Evolutionary conservation across 23 tunicate species (phyloP).

Genomic region (Ascidia mentula): DNA sequence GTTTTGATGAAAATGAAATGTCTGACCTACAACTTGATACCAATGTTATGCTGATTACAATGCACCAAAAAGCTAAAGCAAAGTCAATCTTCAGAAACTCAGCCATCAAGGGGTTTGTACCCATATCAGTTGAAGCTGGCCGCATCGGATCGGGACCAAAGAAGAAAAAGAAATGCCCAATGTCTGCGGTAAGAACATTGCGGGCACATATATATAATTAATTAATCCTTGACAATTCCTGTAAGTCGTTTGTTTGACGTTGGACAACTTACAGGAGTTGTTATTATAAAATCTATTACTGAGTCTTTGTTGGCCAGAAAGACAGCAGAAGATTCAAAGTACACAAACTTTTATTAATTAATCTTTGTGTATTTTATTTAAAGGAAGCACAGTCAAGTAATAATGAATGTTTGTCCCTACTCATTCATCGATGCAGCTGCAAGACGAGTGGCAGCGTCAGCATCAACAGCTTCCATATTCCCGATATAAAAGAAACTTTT

Average conservation of each 20-base stretch:
- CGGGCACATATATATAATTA: too few species aligned
- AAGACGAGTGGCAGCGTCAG: constrained; percentile 67
- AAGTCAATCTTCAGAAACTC: neutral
- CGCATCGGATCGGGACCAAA: constrained; percentile 67
- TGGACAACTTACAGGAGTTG: neutral
- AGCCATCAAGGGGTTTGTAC: constrained; percentile 45
- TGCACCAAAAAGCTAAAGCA: constrained; percentile 43
- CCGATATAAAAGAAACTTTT: constrained; percentile 51
- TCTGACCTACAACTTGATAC: neutral
- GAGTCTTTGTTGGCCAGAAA: too few species aligned
- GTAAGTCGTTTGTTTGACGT: neutral
- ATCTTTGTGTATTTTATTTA: neutral
- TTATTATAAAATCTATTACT: too few species aligned
- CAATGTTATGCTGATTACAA: constrained; percentile 47
- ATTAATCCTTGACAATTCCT: neutral
- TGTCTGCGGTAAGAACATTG: constrained; percentile 46
- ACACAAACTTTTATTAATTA: neutral
- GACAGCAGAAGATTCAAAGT: too few species aligned
- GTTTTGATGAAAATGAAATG: constrained; percentile 31
- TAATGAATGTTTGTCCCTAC: constrained; percentile 70
- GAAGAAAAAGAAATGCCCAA: constrained; percentile 60
- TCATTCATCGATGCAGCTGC: constrained; percentile 79
- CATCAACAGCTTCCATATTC: constrained; percentile 40
- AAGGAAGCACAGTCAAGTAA: constrained; percentile 61
- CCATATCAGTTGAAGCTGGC: constrained; percentile 71